Percentiles rank a stretch among this genome's conserved stretches.
Evolutionary conservation across 2,888 invertebrate species (phyloP).

Genomic region (Erynnis tages): DNA sequence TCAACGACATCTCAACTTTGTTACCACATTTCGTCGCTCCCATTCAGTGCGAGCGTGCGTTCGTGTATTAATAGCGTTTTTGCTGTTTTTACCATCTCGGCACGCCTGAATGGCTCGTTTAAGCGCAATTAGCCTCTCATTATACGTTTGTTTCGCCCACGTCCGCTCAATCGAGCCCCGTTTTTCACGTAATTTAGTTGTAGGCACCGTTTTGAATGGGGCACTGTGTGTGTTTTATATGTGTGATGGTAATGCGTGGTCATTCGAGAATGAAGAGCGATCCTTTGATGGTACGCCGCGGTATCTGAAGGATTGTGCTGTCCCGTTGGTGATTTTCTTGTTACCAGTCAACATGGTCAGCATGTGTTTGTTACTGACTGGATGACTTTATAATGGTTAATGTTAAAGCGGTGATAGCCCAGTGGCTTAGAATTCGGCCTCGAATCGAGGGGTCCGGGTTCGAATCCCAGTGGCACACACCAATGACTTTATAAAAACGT

Average conservation of each 20-base stretch:
- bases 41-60: slow-evolving; percentile 36
- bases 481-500: too few species aligned
- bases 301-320: slow-evolving; percentile 1
- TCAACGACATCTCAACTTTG: slow-evolving; percentile 1
- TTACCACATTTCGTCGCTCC: slow-evolving; percentile 31
- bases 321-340: not conserved
- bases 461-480: too few species aligned
- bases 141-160: slow-evolving; percentile 59
- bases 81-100: slow-evolving; percentile 51
- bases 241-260: not conserved
- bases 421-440: too few species aligned
- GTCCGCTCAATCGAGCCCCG: slow-evolving; percentile 47
- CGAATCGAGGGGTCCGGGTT: too few species aligned
- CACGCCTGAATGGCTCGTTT: slow-evolving; percentile 66
- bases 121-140: slow-evolving; percentile 66
- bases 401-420: too few species aligned
- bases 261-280: too few species aligned
- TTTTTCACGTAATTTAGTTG: slow-evolving; percentile 51
- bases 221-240: not conserved
- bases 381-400: too few species aligned
- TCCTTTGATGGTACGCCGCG: slow-evolving; percentile 13
- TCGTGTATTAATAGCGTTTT: slow-evolving; percentile 43
- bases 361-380: too few species aligned
- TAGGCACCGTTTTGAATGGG: slow-evolving; percentile 48
- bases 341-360: too few species aligned